Evolutionary conservation across 1,140 invertebrate species (phyloP), one percentile per base, ranked within the genome.

Genomic region (Metopolophium dirhodum): DNA sequence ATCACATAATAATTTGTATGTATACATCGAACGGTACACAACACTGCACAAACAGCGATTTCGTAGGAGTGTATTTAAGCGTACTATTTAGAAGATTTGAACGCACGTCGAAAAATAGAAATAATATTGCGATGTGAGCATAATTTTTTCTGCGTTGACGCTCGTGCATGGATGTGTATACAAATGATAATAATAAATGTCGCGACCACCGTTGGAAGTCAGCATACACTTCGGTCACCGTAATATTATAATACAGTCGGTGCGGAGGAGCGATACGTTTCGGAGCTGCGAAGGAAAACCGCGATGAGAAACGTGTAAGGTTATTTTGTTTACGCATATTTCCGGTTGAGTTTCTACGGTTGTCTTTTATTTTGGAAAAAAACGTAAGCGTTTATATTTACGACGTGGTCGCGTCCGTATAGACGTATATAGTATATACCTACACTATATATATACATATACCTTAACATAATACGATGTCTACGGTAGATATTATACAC

Each of bases 401-500:
- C 45, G 26, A 87, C 49, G 49, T 4, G n/a, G 47, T 35, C 47
- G n/a, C 37, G 22, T 37, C 85, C 85, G 41, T 20, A 30, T 9
- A 18, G 26, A 49, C 85, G 30, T 30, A 45, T 47, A 6, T 41
- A 9, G 35, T 41, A 26, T 85, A 35, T 82, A n/a, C 35, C 1
- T 35, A n/a, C 37, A 83, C 37, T 37, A 37, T 37, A 37, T 37
- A 37, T 37, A 37, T 37, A 37, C 35, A 83, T 41, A 35, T 45
- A 20, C 47, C 47, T n/a, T 88, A 14, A 22, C 30, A 47, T 18
- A 45, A 86, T 26, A 86, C 54, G 90, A 91, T 91, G 90, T 91
- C 90, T 91, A 47, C 61, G 30, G 61, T 23, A 91, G 90, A 91
- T 91, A 88, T 35, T 30, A 88, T n/a, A 51, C 20, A n/a, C 11